These are phyloP conservation scores for Eupeodes corollae DNA, from an alignment of 1,140 invertebrate species.

Conservation along the genomic window DNA sequence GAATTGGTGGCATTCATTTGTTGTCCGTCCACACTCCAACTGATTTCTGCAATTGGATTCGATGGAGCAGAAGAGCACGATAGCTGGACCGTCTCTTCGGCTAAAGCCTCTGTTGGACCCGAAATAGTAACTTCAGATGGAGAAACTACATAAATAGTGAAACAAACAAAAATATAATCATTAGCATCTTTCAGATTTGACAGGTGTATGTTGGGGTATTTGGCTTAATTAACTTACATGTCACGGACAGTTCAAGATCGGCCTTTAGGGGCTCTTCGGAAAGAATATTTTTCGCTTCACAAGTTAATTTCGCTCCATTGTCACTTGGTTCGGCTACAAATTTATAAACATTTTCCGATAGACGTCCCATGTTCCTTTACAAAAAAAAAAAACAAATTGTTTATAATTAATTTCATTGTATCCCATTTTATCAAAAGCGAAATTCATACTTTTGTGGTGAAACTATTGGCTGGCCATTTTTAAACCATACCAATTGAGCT, in stretches of 20 bases:
- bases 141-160: slow-evolving; percentile 55
- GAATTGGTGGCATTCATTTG: slow-evolving; percentile 54
- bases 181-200: not conserved
- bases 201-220: not conserved
- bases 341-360: slow-evolving; percentile 74
- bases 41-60: slow-evolving; percentile 83
- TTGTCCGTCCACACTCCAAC: slow-evolving; percentile 72
- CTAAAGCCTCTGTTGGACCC: slow-evolving; percentile 71
- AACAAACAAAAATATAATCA: not conserved
- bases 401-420: not conserved
- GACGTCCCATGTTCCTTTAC: slow-evolving; percentile 54
- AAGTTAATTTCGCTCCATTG: slow-evolving; percentile 84
- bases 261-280: slow-evolving; percentile 66
- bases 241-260: slow-evolving; percentile 75
- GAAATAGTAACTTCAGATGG: slow-evolving; percentile 73
- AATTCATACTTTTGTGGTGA: slow-evolving; percentile 42
- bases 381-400: slow-evolving; percentile 10
- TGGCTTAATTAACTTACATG: slow-evolving; percentile 63
- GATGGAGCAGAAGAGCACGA: slow-evolving; percentile 80
- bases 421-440: slow-evolving; percentile 52
- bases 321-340: slow-evolving; percentile 80
- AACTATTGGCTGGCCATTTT: slow-evolving; percentile 58
- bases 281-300: slow-evolving; percentile 84
- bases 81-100: slow-evolving; percentile 72
- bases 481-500: slow-evolving; percentile 88